These are phyloP conservation scores for Priocnemis perturbator DNA, from an alignment of 2,888 invertebrate species.

Conservation along the genomic window DNA sequence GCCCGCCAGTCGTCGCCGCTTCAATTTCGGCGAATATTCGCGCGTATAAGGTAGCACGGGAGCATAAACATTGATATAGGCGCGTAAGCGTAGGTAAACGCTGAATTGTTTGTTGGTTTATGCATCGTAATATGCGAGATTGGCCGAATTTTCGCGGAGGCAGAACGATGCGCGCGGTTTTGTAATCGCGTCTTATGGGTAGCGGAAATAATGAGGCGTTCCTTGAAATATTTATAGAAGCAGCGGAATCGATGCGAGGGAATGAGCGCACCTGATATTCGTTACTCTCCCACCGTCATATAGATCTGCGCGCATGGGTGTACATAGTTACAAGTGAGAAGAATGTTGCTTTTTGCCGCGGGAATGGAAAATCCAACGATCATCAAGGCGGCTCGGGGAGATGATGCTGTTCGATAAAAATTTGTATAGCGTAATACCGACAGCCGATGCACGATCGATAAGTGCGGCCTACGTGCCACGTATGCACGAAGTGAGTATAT, in stretches of 20 bases:
- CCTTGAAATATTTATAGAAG: too few relatives aligned
- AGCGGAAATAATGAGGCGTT: too few relatives aligned
- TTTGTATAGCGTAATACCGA: constrained; percentile 28
- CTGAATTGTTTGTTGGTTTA: too few relatives aligned
- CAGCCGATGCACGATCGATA: constrained; percentile 27
- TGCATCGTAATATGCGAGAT: too few relatives aligned
- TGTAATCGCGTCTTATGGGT: too few relatives aligned
- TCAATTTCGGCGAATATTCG: constrained; percentile 11
- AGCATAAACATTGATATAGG: background rate
- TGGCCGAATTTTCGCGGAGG: too few relatives aligned
- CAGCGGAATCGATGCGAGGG: too few relatives aligned
- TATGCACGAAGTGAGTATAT: background rate
- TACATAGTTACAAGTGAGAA: too few relatives aligned
- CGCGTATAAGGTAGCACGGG: background rate
- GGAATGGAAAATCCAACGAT: constrained; percentile 27
- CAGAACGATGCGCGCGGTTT: too few relatives aligned
- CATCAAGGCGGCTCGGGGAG: constrained; percentile 3
- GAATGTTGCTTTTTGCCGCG: too few relatives aligned
- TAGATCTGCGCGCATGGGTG: background rate
- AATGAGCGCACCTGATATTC: too few relatives aligned
- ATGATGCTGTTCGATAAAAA: constrained; percentile 33
- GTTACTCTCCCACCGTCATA: too few relatives aligned
- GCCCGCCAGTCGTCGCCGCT: constrained; percentile 9
- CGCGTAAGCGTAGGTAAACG: background rate
- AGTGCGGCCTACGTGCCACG: constrained; percentile 23